Percentiles rank a stretch among this genome's conserved stretches.
Evolutionary conservation across 2,113 vertebrate species (phyloP).

Genomic region (Oryctolagus cuniculus): mOryCun1.1 NC_091435.1:109367001-109367500

Average conservation of each 20-base stretch:
- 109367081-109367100: not conserved
- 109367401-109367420: not conserved
- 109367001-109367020: not conserved
- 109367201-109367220: not conserved
- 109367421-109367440: not conserved
- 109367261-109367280: slow-evolving; percentile 6
- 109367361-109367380: not conserved
- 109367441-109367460: not conserved
- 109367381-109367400: not conserved
- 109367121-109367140: not conserved
- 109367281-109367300: not conserved
- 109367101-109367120: not conserved
- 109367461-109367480: not conserved
- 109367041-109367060: not conserved
- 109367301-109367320: not conserved
- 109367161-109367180: not conserved
- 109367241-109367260: slow-evolving; percentile 13
- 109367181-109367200: not conserved
- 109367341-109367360: not conserved
- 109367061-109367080: not conserved
- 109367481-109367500: not conserved
- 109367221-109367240: slow-evolving; percentile 23
- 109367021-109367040: not conserved
- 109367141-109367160: not conserved
- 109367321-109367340: not conserved